These are phyloP conservation scores for Lasioglossum morio DNA, from an alignment of 2,888 invertebrate genomes.

Conservation along the genomic window DNA sequence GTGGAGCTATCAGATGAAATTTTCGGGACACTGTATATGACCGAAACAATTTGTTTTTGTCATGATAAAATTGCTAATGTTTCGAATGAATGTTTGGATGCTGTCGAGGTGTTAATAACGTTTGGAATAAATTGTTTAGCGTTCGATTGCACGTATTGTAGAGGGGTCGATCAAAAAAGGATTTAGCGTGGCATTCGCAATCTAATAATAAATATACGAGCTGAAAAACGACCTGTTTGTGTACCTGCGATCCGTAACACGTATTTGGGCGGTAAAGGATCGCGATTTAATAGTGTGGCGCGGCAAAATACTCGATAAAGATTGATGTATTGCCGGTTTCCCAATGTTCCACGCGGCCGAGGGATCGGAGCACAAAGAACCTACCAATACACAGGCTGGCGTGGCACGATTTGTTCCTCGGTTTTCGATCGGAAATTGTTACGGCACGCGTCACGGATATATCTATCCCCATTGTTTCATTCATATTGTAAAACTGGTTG, in stretches of 20 bases:
- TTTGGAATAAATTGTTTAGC: neutral
- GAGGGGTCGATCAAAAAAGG: neutral
- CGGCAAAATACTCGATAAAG: conserved; percentile 64
- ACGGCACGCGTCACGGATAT: neutral
- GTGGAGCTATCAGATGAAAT: neutral
- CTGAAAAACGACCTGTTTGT: conserved; percentile 16
- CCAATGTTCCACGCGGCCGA: conserved; percentile 33
- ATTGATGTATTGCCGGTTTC: conserved; percentile 62
- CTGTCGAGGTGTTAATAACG: neutral
- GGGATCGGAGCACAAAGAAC: conserved; percentile 47
- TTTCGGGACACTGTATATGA: too few relatives aligned
- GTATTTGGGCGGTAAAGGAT: conserved; percentile 47
- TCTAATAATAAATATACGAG: neutral
- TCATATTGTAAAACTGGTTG: neutral
- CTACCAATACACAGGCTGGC: conserved; percentile 23
- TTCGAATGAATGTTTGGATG: neutral
- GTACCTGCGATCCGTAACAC: conserved; percentile 26
- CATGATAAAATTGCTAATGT: too few relatives aligned
- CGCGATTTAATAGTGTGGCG: conserved; percentile 62
- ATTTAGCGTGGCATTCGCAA: neutral
- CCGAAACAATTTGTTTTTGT: too few relatives aligned
- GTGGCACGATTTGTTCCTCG: conserved; percentile 42
- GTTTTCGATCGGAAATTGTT: conserved; percentile 10
- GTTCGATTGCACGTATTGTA: neutral
- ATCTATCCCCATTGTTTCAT: neutral